Evolutionary conservation across 2,113 vertebrate species (phyloP), one percentile per base, ranked within the genome.

Genomic region (Dryoscopus gambensis): DNA sequence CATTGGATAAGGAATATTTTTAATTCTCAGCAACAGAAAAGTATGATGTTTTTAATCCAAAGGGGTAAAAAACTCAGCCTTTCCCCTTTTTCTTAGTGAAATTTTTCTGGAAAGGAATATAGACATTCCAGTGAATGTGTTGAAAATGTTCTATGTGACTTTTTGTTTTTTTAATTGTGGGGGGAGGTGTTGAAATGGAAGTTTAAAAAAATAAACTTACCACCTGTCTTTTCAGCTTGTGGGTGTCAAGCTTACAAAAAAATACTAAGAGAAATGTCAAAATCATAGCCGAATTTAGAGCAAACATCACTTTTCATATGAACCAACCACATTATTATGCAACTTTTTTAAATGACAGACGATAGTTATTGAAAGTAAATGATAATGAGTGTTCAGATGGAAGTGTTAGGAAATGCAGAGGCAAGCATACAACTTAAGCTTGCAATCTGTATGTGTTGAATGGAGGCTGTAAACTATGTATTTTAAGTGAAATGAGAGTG

Each of bases 281-380:
- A 84, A 73, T 68, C 5, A 0, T 18, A 67, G 67, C 35, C 56
- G 85, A 74, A 91, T 84, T 88, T 79, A 90, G 39, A 90, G 87
- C 68, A 96, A 95, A 73, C 55, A 87, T 35, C 7, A 60, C 84
- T 93, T 96, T 96, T 90, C 84, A 77, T 55, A 86, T 62, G 75
- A 96, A 90, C 50, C 80, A 91, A 91, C 55, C 50, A 50, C 55
- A 67, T 90, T 44, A 86, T 90, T 86, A 91, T 47, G 42, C 52
- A 93, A 87, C 75, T 93, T 84, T 53, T 74, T 9, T 84, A 96
- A 92, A 89, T 88, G 91, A 93, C 78, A 85, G 85, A 91, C 93
- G 84, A 96, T 90, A 90, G 87, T 59, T 91, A 88, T 40, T 47
- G 68, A 87, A 80, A 95, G 37, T 67, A 93, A 93, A 95, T 81